Conservation (phyloP, 2,797 vertebrate species). For the Sebastes oblongus region DNA sequence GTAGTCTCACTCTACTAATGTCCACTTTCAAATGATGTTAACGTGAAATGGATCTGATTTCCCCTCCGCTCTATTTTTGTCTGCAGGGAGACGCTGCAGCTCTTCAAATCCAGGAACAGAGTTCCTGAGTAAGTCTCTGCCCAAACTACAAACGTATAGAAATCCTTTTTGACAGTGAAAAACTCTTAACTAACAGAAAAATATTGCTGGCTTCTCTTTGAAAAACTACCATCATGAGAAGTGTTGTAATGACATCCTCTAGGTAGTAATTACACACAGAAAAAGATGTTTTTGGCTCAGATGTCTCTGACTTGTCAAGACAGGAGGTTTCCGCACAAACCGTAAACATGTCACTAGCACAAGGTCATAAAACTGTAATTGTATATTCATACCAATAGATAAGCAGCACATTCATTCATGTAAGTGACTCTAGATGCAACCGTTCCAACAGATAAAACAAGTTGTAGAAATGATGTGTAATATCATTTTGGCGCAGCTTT, state of each 20-base stretch:
- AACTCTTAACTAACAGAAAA: neutral
- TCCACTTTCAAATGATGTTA: neutral
- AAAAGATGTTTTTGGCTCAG: neutral
- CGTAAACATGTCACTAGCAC: neutral
- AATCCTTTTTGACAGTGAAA: neutral
- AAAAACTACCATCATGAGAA: neutral
- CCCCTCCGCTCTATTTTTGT: neutral
- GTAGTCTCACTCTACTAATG: neutral
- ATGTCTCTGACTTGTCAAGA: neutral
- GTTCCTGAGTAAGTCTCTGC: conserved; percentile 87
- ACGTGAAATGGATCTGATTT: neutral
- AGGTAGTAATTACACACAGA: neutral
- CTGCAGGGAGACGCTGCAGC: conserved; percentile 86
- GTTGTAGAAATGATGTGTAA: neutral
- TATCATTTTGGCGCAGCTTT: neutral
- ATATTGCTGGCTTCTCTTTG: neutral
- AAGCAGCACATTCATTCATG: neutral
- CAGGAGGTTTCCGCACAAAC: neutral
- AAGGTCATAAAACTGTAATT: neutral
- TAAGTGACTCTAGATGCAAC: neutral
- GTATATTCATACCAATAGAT: neutral
- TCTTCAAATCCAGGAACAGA: conserved; percentile 82
- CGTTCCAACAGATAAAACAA: neutral
- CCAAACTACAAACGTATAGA: neutral
- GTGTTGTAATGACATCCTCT: neutral